Conservation (phyloP, 2,113 vertebrate species). For the Callorhinus ursinus region DNA sequence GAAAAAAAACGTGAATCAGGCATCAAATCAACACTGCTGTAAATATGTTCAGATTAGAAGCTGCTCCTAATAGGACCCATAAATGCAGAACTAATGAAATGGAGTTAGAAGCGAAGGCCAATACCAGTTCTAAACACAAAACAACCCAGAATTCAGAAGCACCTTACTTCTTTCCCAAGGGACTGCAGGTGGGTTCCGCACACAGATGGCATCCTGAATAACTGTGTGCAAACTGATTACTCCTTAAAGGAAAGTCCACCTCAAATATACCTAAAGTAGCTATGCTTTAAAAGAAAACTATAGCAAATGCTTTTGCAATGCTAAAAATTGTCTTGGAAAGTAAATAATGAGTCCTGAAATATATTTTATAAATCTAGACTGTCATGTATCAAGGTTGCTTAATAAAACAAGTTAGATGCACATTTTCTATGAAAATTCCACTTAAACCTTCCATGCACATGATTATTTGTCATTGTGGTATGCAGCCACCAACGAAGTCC, state of each 20-base stretch:
- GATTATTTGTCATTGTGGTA: background rate
- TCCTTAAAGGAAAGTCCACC: constrained; percentile 23
- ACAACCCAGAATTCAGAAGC: constrained; percentile 14
- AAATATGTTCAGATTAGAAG: constrained; percentile 55
- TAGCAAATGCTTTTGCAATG: background rate
- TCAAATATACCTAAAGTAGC: background rate
- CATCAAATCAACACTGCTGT: background rate
- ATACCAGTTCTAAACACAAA: background rate
- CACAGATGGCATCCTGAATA: background rate
- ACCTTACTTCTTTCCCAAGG: background rate
- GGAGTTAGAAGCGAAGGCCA: background rate
- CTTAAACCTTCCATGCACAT: background rate
- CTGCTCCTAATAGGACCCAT: constrained; percentile 40
- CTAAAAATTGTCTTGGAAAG: constrained; percentile 24
- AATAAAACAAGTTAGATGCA: background rate
- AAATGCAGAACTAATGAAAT: background rate
- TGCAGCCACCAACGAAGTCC: constrained; percentile 59
- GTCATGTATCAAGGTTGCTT: background rate
- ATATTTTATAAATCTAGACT: background rate
- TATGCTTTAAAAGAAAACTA: background rate
- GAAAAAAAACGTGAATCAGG: constrained; percentile 67
- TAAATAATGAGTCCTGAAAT: constrained; percentile 3
- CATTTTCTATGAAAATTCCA: constrained; percentile 26
- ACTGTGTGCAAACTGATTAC: background rate
- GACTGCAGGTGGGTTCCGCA: background rate